A percentile compares a stretch with the other conserved stretches of the same genome.
Evolutionary conservation across 2,113 vertebrate species (phyloP).

Genomic region (Grantiella picta): DNA sequence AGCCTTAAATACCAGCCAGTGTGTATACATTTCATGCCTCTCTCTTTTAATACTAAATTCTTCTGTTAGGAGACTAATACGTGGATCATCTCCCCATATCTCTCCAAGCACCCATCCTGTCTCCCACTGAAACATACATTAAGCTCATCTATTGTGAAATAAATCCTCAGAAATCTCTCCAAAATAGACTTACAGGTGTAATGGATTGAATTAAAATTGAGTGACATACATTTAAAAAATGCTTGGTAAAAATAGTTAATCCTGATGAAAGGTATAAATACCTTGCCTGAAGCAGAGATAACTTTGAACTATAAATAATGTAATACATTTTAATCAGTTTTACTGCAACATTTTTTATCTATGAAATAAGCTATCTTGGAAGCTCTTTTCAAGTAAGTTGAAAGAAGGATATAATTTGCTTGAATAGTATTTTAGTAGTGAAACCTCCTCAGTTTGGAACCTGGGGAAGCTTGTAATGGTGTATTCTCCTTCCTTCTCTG

Average conservation of each 20-base stretch:
- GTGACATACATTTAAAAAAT: background rate
- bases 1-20: background rate
- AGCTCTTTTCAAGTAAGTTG: background rate
- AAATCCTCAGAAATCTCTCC: constrained; percentile 18
- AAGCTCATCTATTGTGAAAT: constrained; percentile 23
- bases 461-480: background rate
- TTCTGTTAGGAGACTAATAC: background rate
- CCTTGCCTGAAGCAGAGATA: constrained; percentile 4
- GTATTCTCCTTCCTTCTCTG: background rate
- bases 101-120: background rate
- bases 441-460: background rate
- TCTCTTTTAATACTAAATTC: background rate
- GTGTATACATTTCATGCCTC: background rate
- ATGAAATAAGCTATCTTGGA: background rate
- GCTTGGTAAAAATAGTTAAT: constrained; percentile 30
- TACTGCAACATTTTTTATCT: constrained; percentile 8
- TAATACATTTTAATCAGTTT: constrained; percentile 40
- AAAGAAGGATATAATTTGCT: background rate
- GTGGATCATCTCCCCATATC: background rate
- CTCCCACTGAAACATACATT: background rate
- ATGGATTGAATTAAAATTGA: constrained; percentile 8
- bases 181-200: constrained; percentile 12
- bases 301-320: constrained; percentile 40
- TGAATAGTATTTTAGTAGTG: background rate
- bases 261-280: constrained; percentile 18